phyloP scores from a whole-genome alignment of 2,113 vertebrate species.

The Limnothrissa miodon region DNA sequence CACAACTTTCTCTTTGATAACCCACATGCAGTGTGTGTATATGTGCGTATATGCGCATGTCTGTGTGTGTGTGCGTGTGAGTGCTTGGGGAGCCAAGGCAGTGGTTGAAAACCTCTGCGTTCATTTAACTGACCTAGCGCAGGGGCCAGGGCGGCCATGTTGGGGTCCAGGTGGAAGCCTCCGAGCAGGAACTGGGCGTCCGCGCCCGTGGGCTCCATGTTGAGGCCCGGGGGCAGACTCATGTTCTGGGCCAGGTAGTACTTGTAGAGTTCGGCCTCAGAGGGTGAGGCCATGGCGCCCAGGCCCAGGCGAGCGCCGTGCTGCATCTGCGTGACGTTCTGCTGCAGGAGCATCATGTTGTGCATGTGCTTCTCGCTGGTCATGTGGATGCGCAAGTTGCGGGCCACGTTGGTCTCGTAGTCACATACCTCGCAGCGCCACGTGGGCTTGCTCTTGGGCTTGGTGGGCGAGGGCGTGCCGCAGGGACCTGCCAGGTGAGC shows the following conservation, averaged over 20 bases:
- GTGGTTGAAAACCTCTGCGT: not conserved
- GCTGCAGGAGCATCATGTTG: constrained; percentile 98
- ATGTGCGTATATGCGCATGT: not conserved
- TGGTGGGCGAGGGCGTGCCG: constrained; percentile 92
- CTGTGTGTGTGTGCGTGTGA: not conserved
- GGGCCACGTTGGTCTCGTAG: constrained; percentile 97
- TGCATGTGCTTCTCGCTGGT: constrained; percentile 99
- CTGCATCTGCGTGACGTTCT: constrained; percentile 94
- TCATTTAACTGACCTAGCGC: constrained; percentile 83
- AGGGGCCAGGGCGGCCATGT: constrained; percentile 85
- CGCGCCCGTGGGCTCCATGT: constrained; percentile 84
- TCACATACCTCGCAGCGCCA: constrained; percentile 99
- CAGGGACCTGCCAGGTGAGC: constrained; percentile 84
- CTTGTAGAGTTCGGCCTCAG: constrained; percentile 96
- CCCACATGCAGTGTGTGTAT: not conserved
- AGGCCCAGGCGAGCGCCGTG: constrained; percentile 84
- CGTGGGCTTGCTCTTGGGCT: constrained; percentile 97
- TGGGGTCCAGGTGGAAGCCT: constrained; percentile 90
- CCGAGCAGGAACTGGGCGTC: constrained; percentile 92
- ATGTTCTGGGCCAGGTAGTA: constrained; percentile 98
- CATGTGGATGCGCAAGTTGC: constrained; percentile 99
- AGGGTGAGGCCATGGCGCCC: constrained; percentile 87
- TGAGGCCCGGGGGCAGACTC: constrained; percentile 87
- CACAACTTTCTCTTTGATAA: constrained; percentile 18
- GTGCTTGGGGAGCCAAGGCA: constrained; percentile 1